These are phyloP conservation scores for Cyclophora punctaria DNA, from an alignment of 2,888 invertebrate species.

Conservation along the genomic window DNA sequence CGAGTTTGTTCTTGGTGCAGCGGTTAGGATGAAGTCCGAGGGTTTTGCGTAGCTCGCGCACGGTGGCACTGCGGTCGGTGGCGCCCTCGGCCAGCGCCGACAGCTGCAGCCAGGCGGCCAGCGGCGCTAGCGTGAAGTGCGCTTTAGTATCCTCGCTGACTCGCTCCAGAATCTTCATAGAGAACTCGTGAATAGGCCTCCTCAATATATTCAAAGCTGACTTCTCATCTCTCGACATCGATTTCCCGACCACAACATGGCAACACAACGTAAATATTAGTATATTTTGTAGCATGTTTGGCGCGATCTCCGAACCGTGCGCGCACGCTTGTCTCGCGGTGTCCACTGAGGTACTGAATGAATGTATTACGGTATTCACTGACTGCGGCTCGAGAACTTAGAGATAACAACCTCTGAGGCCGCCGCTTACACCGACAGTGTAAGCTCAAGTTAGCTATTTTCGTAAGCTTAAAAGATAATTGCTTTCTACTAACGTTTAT, in stretches of 20 bases:
- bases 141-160: conserved; percentile 35
- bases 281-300: conserved; percentile 28
- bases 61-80: conserved; percentile 22
- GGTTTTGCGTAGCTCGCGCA: conserved; percentile 39
- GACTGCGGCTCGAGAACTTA: too few relatives aligned
- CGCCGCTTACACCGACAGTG: too few relatives aligned
- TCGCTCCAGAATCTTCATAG: conserved; percentile 40
- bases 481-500: too few relatives aligned
- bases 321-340: too few relatives aligned
- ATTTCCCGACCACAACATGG: conserved; percentile 9
- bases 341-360: too few relatives aligned
- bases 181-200: conserved; percentile 44
- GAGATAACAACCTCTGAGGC: too few relatives aligned
- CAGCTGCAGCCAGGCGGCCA: conserved; percentile 51
- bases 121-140: conserved; percentile 53
- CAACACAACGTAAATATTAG: conserved; percentile 22
- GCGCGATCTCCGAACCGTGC: not conserved
- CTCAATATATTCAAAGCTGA: conserved; percentile 32
- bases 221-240: conserved; percentile 29
- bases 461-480: too few relatives aligned
- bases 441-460: too few relatives aligned
- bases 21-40: conserved; percentile 33
- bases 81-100: conserved; percentile 47
- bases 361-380: too few relatives aligned
- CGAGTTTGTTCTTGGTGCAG: conserved; percentile 40